Conservation (phyloP, 2,888 invertebrate genomes). For the Acrocyrtus sp. region DNA sequence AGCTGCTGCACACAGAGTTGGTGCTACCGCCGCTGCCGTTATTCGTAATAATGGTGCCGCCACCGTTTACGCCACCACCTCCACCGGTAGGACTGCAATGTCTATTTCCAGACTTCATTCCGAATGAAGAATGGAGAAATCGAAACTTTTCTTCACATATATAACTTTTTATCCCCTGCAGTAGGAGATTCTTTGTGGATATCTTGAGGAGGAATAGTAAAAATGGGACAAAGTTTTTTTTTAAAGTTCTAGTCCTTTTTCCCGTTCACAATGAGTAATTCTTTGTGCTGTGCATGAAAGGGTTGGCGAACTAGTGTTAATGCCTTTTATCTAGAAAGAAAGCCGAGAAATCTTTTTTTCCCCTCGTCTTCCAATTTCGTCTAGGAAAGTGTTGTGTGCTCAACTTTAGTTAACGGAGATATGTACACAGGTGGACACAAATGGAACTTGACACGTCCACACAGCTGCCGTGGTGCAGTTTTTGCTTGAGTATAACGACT, state of each 20-base stretch:
- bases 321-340: too few species aligned
- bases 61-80: neutral
- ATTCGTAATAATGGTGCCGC: slow-evolving; percentile 6
- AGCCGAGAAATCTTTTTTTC: too few species aligned
- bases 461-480: neutral
- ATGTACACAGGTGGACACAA: slow-evolving; percentile 43
- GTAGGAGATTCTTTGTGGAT: slow-evolving; percentile 7
- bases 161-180: neutral
- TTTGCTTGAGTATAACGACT: too few species aligned
- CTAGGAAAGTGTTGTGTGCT: neutral
- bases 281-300: slow-evolving; percentile 24
- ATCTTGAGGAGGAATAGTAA: slow-evolving; percentile 40
- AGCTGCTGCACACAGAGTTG: slow-evolving; percentile 12
- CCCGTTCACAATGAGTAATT: slow-evolving; percentile 31
- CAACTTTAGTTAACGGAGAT: slow-evolving; percentile 7
- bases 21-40: slow-evolving; percentile 20
- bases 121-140: slow-evolving; percentile 31
- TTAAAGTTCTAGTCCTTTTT: neutral
- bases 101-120: slow-evolving; percentile 47
- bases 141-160: slow-evolving; percentile 7
- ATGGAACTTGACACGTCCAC: slow-evolving; percentile 24
- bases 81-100: slow-evolving; percentile 41
- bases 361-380: slow-evolving; percentile 6
- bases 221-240: slow-evolving; percentile 20
- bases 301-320: too few species aligned